Base-by-base conservation (phyloP, 2,113 vertebrate genomes). In the Cephalophus harveyi region DNA sequence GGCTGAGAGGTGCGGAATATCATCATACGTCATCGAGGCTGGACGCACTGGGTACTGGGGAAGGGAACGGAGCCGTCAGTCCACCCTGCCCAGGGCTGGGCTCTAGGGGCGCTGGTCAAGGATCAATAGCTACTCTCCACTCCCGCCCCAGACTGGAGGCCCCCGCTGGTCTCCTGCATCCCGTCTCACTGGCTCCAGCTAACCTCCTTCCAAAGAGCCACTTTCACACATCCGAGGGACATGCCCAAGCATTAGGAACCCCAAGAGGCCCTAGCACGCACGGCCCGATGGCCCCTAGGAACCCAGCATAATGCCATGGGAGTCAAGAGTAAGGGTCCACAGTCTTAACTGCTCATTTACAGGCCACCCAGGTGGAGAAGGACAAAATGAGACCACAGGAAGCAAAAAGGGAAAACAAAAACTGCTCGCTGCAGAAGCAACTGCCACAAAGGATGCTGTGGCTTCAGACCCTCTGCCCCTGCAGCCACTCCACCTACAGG, bases 1-100 rank as follows among this genome's bases (percentile, higher is more conserved):
- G 5, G 99, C 99, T 7, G 99, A 98, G 54, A 99, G 98, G 97
- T 99, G 99, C 6, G 99, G 99, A 96, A 99, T 99, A 46, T 99
- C 99, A 94, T 99, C 99, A 0, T 99, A 99, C 0, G 99, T 99
- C 99, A 99, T 99, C 28, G 98, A 99, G 74, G 99, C 99, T 8
- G 99, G 99, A 79, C 99, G 99, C 96, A 99, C 99, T 1, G 99
- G 99, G 95, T 99, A 99, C 99, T 99, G 97, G 3, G 93, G 92
- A 95, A 89, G 48, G 89, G 94, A 97, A 48, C 21, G 40, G 7
- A 71, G 55, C 21, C 1, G 1, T 98, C 71, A 97, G 87, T n/a
- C 52, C 5, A 28, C 27, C 3, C 8, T n/a, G 67, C 4, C 54
- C 67, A 48, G 21, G 84, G 64, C 74, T 54, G 30, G 74, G 67